Evolutionary conservation across 2,113 vertebrate species (phyloP).

Genomic region (Hippopotamus amphibius): DNA sequence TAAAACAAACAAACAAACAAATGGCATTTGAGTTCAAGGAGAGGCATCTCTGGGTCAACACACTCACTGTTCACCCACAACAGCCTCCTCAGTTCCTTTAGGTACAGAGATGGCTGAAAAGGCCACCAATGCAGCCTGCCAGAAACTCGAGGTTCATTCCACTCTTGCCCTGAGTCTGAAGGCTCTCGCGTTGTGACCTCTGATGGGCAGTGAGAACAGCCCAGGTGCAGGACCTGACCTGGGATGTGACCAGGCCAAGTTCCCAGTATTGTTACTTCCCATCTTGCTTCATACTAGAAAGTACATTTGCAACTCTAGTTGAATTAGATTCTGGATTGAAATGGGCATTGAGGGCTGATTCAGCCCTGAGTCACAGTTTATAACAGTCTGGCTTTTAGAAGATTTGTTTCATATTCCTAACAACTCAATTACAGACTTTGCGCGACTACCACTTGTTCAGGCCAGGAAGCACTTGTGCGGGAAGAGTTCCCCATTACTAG

Average conservation of each 20-base stretch:
- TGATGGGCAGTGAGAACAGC: not conserved
- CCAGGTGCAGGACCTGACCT: not conserved
- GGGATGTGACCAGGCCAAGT: not conserved
- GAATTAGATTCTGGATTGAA: slow-evolving; percentile 22
- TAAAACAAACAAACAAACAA: slow-evolving; percentile 25
- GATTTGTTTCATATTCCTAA: slow-evolving; percentile 34
- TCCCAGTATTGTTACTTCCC: not conserved
- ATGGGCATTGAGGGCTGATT: not conserved
- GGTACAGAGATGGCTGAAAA: not conserved
- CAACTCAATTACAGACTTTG: not conserved
- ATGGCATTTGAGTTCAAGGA: not conserved
- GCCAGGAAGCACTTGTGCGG: slow-evolving; percentile 48
- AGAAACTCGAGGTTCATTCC: not conserved
- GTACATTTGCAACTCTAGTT: not conserved
- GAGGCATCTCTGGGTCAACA: not conserved
- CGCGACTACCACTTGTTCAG: slow-evolving; percentile 12
- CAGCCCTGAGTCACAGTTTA: not conserved
- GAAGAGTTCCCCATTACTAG: slow-evolving; percentile 42
- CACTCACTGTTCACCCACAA: not conserved
- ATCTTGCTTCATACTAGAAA: not conserved
- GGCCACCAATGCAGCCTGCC: not conserved
- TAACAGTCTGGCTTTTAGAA: not conserved
- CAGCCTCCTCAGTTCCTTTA: not conserved
- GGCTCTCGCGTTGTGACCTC: not conserved
- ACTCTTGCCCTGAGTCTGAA: not conserved